Percentiles rank a stretch among this genome's conserved stretches.
Conservation (phyloP, 2,797 vertebrate genomes). For the Taenioides sp. region DNA sequence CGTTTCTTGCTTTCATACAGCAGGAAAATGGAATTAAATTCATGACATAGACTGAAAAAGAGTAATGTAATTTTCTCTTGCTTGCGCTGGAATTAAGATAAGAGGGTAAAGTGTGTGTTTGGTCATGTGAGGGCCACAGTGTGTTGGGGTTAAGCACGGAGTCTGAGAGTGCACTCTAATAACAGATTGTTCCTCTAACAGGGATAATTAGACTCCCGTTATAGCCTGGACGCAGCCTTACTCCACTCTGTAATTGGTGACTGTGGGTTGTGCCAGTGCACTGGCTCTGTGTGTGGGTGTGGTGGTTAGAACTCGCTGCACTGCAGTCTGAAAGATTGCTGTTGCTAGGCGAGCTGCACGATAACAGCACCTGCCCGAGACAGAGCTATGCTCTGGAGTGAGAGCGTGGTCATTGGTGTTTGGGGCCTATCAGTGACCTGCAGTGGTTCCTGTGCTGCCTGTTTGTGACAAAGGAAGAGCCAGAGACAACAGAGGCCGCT, state of each 20-base stretch:
- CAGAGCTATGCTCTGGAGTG: conserved; percentile 38
- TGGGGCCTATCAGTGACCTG: conserved; percentile 42
- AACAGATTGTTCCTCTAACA: conserved; percentile 78
- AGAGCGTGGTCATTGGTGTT: conserved; percentile 33
- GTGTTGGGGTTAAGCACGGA: conserved; percentile 47
- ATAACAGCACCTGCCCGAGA: conserved; percentile 56
- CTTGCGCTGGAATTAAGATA: too few relatives aligned
- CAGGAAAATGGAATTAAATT: neutral
- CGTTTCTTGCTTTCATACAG: conserved; percentile 13
- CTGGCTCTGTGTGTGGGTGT: conserved; percentile 67
- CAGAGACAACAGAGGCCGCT: conserved; percentile 52
- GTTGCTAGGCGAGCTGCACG: conserved; percentile 70
- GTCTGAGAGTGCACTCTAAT: conserved; percentile 65
- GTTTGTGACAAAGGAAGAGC: conserved; percentile 49
- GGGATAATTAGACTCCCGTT: conserved; percentile 82
- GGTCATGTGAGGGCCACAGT: conserved; percentile 3
- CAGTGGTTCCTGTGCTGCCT: conserved; percentile 40
- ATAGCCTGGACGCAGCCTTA: conserved; percentile 71
- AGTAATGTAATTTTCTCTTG: too few relatives aligned
- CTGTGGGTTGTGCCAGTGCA: conserved; percentile 70
- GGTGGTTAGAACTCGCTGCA: conserved; percentile 71
- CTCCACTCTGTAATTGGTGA: conserved; percentile 80
- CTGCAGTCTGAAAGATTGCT: conserved; percentile 69
- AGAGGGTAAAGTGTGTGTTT: neutral
- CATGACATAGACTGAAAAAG: conserved; percentile 1